Evolutionary conservation across 2,797 vertebrate genomes (phyloP).

Genomic region (Gila robusta): DNA sequence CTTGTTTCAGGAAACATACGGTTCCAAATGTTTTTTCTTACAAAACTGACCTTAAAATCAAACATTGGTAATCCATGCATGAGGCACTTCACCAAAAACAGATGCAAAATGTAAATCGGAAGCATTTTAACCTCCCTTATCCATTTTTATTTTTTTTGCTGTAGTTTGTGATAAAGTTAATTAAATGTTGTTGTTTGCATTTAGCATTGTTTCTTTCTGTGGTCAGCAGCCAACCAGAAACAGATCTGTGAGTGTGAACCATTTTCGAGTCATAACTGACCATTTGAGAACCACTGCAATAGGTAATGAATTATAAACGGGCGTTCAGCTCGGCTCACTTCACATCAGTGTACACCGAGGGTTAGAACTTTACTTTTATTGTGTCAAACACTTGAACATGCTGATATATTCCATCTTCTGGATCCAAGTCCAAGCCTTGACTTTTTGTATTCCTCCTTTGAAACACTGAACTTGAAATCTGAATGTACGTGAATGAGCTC

Average conservation of each 20-base stretch:
- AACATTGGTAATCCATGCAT: not conserved
- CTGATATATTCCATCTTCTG: conserved; percentile 51
- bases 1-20: conserved; percentile 1
- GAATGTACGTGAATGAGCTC: conserved; percentile 38
- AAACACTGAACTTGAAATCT: conserved; percentile 45
- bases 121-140: not conserved
- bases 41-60: conserved; percentile 14
- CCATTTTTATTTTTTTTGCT: not conserved
- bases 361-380: conserved; percentile 3
- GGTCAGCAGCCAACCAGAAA: not conserved
- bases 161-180: not conserved
- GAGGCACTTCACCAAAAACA: not conserved
- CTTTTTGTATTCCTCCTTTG: conserved; percentile 51
- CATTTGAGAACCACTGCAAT: not conserved
- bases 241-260: conserved; percentile 2
- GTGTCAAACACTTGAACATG: conserved; percentile 26
- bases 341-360: not conserved
- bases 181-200: conserved; percentile 12
- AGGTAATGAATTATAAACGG: conserved; percentile 1
- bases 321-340: not conserved
- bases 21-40: not conserved
- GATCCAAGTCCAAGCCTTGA: conserved; percentile 42
- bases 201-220: not conserved
- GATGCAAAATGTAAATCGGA: conserved; percentile 20
- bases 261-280: conserved; percentile 1